Base-by-base conservation (phyloP, 2,113 vertebrate genomes). In the Catharus minimus region DNA sequence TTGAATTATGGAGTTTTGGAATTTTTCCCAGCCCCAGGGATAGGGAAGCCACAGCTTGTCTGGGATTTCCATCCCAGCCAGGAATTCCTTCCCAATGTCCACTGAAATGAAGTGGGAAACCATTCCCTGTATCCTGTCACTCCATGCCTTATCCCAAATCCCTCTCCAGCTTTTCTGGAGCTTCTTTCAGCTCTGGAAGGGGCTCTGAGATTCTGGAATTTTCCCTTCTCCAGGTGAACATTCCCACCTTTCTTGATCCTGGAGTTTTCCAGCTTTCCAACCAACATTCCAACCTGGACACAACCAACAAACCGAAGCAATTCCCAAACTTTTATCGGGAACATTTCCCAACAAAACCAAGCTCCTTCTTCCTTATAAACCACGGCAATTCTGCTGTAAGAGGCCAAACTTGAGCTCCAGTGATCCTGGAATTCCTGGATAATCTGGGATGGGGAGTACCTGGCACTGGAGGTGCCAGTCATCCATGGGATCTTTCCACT, bases 401-500 rank as follows among this genome's bases (percentile, higher is more conserved):
- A 19, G 21, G 46, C 46, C 11, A 52, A 52, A 21, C 13, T 13
- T 8, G 24, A 36, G 6, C 24, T 36, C 13, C 32, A 6, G 13
- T 2, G 22, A 47, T 8, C 36, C 13, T 1, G 2, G 50, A 33
- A 74, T 21, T 32, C 0, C 2, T 7, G 47, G 38, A 7, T 5
- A 5, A 33, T 36, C 7, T 2, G 3, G 47, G 21, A 3, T 0
- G 2, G 6, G 16, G 12, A 9, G 9, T 97, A 99, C 99, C 99
- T 99, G 99, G 92, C 99, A 99, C 60, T 99, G 99, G 38, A 98
- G 98, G 92, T 99, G 97, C 99, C 98, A 99, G 0, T 98, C 98
- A 0, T 99, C 98, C 98, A 98, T 98, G 4, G 97, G 98, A 62
- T 98, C 97, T 66, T 95, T 98, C 99, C 99, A 99, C 23, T 99